Evolutionary conservation across 2,113 vertebrate genomes (phyloP).

Genomic region (Callorhinus ursinus): DNA sequence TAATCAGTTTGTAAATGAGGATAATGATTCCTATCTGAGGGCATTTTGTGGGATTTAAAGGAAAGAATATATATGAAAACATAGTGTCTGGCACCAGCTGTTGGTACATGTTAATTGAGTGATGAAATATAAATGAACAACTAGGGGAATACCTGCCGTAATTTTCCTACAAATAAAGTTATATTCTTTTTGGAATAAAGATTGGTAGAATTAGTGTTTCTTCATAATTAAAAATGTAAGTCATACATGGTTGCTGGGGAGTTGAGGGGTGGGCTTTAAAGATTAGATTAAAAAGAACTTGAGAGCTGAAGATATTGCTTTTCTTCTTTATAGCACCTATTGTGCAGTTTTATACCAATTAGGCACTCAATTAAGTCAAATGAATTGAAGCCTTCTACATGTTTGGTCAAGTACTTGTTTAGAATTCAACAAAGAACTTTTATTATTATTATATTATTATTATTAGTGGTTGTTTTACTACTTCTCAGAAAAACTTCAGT

Average conservation of each 20-base stretch:
- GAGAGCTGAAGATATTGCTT: neutral
- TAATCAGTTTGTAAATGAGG: neutral
- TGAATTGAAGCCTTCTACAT: neutral
- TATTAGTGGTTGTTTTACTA: neutral
- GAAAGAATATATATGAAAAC: neutral
- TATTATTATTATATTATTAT: neutral
- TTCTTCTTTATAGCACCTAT: neutral
- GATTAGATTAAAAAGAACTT: neutral
- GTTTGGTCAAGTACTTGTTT: neutral
- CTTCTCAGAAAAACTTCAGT: neutral
- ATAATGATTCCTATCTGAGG: constrained; percentile 1
- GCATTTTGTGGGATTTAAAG: neutral
- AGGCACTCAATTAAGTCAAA: neutral
- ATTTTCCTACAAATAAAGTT: neutral
- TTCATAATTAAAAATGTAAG: neutral
- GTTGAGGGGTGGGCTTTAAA: neutral
- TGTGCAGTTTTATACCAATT: neutral
- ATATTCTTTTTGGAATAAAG: neutral
- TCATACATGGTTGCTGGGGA: neutral
- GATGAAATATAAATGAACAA: neutral
- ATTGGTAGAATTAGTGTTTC: neutral
- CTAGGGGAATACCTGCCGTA: neutral
- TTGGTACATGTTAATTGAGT: neutral
- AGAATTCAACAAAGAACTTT: neutral
- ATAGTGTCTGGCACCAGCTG: neutral